phyloP scores from a whole-genome alignment of 92 coral and sea anemone genomes.

The Zoanthus sociatus region DNA sequence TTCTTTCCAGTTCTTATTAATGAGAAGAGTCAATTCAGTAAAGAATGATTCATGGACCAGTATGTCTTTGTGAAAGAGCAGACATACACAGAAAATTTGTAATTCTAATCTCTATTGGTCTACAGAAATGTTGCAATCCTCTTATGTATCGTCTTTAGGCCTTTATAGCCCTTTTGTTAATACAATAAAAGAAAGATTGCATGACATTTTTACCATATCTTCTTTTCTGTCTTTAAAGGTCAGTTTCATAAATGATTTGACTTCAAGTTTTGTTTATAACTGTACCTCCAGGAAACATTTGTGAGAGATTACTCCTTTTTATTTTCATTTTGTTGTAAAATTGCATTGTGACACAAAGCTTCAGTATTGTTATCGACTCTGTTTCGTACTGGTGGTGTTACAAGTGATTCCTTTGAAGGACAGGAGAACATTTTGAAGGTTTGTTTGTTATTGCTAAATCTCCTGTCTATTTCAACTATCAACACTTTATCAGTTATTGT shows the following conservation, averaged over 20 bases:
- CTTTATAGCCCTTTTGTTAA: too few relatives aligned
- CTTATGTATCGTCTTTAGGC: too few relatives aligned
- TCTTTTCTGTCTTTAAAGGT: neutral
- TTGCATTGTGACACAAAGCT: neutral
- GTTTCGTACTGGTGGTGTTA: neutral
- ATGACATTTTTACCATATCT: conserved; percentile 2
- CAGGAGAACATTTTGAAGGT: conserved; percentile 25
- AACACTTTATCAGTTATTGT: neutral
- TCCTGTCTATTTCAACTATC: conserved; percentile 18
- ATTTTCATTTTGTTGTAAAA: neutral
- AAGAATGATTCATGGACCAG: too few relatives aligned
- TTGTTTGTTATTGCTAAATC: conserved; percentile 10
- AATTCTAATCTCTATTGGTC: too few relatives aligned
- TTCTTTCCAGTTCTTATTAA: too few relatives aligned
- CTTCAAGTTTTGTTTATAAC: neutral
- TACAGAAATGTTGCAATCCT: too few relatives aligned
- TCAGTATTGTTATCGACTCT: neutral
- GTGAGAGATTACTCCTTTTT: neutral
- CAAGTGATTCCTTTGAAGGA: neutral
- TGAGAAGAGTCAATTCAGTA: too few relatives aligned
- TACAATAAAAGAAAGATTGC: too few relatives aligned
- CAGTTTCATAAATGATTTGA: neutral
- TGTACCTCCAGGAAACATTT: neutral
- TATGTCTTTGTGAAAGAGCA: too few relatives aligned
- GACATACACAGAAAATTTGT: too few relatives aligned